Evolutionary conservation across 2,888 invertebrate species (phyloP), one percentile per base, ranked within the genome.

Genomic region (Mesoligia furuncula): DNA sequence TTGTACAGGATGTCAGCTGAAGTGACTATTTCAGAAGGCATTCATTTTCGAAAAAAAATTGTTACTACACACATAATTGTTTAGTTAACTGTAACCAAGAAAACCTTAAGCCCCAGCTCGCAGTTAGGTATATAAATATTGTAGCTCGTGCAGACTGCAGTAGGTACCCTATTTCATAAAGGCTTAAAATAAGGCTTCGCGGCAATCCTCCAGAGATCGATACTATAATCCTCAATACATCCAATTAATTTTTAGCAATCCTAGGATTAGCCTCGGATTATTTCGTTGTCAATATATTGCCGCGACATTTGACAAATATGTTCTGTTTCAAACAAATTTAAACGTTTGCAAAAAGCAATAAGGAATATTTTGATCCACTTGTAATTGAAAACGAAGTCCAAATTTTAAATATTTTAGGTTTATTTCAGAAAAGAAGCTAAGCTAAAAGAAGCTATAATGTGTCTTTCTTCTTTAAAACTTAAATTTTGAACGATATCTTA

Each of bases 211-310:
- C n/a, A 54, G 57, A 27, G 42, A 79, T 79, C 64, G 67, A 84
- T 77, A 54, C 20, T 39, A 7, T 73, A 73, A 45, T 65, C 68
- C 51, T 71, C 61, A 31, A 45, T 59, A 79, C 6, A 68, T 82
- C 67, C 84, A 84, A 82, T 82, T 65, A 84, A 48, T 74, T 82
- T 84, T 83, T 61, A 31, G 5, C 31, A 64, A 51, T 45, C 59
- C 42, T 31, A 1, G 54, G 80, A 62, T 82, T 39, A 84, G 31
- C 64, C 39, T 27, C 11, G 59, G 70, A 64, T 79, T 64, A 61
- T 51, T 27, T 51, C 36, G n/a, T 8, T 67, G 67, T 45, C 77
- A 76, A 67, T 69, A 67, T 24, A 7, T n/a, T 15, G 54, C 39
- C 20, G 13, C 54, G 20, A 83, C 71, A 48, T 67, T 70, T 17